Evolutionary conservation across 2,113 vertebrate species (phyloP), one percentile per base, ranked within the genome.

Genomic region (Micronisus gabar): DNA sequence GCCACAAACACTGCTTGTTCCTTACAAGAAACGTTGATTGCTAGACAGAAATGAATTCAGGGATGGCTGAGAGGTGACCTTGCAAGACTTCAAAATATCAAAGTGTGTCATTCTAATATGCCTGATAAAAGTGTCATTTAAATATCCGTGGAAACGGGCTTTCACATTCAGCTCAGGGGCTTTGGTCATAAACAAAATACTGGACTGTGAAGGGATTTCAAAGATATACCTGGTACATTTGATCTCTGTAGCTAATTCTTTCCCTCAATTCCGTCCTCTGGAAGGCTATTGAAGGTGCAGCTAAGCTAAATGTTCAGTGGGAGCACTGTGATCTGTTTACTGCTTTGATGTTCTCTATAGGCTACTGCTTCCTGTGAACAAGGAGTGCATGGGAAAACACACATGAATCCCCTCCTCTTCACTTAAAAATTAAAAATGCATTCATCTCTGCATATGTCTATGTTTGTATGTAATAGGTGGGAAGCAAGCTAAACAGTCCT

Each of bases 1-100:
- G 41, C 50, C 63, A 79, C 67, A 93, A 79, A 81, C 30, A 52
- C 32, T 92, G 48, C 70, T 84, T 88, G 48, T 67, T 97, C 27
- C 71, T 97, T 88, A 61, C 75, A 93, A 81, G 78, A 76, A 90
- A 83, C 4, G 4, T 71, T 87, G 91, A 95, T 93, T 95, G 71
- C 43, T 86, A 90, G 82, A 89, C 75, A 92, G 89, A 88, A 93
- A 86, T 93, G 40, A 96, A 87, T 97, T 93, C 92, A 95, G 65
- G 59, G 74, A 58, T 83, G 47, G 36, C 71, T 92, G 61, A 66
- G 82, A 92, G 26, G 34, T 86, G 90, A 97, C 93, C 95, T 92
- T 91, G 71, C 86, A 95, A 93, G 78, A 47, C 79, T 93, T 95
- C 8, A 1, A 91, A 95, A 93, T 95, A 91, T 70, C 81, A 75